These are phyloP conservation scores for Saccopteryx bilineata DNA, from an alignment of 2,113 vertebrate species.

Conservation along the genomic window DNA sequence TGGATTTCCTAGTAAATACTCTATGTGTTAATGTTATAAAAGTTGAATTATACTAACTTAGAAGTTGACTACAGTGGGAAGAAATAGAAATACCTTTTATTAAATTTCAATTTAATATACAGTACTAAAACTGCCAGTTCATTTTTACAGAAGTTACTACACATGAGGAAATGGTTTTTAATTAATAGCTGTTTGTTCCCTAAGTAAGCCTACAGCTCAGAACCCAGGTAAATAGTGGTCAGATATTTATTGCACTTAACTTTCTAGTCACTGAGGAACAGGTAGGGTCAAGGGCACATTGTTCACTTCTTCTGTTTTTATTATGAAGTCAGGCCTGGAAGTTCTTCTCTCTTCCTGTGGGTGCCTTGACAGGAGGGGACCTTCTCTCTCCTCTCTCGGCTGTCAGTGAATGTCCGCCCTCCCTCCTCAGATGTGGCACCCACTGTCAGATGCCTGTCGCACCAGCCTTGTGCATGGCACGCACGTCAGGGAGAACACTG, in stretches of 20 bases:
- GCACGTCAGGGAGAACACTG: background rate
- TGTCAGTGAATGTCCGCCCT: background rate
- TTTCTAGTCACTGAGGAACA: background rate
- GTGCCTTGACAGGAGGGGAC: background rate
- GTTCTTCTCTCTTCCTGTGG: background rate
- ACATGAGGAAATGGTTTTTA: background rate
- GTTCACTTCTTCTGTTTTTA: background rate
- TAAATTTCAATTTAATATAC: constrained; percentile 32
- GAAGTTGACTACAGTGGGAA: constrained; percentile 15
- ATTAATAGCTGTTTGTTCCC: background rate
- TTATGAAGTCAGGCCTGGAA: background rate
- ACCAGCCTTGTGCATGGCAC: background rate
- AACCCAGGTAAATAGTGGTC: background rate
- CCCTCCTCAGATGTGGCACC: background rate
- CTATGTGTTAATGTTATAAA: background rate
- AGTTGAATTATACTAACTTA: constrained; percentile 34
- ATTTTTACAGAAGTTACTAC: background rate
- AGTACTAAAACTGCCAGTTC: background rate
- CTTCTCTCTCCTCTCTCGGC: constrained; percentile 3
- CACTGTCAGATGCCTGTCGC: background rate
- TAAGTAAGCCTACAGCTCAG: background rate
- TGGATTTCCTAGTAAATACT: constrained; percentile 26
- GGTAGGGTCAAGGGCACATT: background rate
- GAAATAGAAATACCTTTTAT: constrained; percentile 27
- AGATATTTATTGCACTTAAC: background rate